Evolutionary conservation across 2,797 vertebrate species (phyloP), one percentile per base, ranked within the genome.

Genomic region (Brachyalestes nurse): DNA sequence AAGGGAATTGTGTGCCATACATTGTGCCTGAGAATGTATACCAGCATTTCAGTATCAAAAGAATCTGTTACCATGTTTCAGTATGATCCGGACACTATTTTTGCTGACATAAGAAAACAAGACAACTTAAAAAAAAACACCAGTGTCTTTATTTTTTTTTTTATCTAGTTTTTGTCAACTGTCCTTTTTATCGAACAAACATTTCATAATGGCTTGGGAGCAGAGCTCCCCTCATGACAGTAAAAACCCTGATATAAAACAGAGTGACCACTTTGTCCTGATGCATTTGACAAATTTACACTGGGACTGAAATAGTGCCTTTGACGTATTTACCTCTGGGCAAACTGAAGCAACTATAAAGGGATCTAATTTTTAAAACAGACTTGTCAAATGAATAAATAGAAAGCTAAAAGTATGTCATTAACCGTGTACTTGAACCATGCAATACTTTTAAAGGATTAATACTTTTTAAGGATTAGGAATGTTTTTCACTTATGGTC

Each of bases 1-100:
- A 98, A 19, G 96, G 95, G 86, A 95, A 94, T 91, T 97, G 96
- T 0, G 92, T 92, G 80, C 93, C 91, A 76, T 94, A 94, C 89
- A 93, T 87, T 0, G 94, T 94, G 66, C 96, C 97, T 98, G 83
- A 49, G 16, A 78, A 64, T 58, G 57, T 84, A 69, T 17, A 51
- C 65, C 10, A 67, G 9, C 8, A 19, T 38, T 65, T 38, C 6
- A 38, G 6, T 38, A 38, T 17, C 1, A 38, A 34, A 60, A 53
- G 21, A 28, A n/a, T 38, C 51, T 75, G 16, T 8, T 38, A 17
- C 60, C 28, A 28, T 58, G 40, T 71, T 70, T 69, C 7, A 21
- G 7, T 72, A 42, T 57, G n/a, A 6, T 19, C 69, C 16, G 17
- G 14, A 38, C 23, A 28, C 34, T 10, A 45, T 45, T 28, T 28